phyloP scores from a whole-genome alignment of 2,113 vertebrate species.

The cattle (Bos taurus) region DNA sequence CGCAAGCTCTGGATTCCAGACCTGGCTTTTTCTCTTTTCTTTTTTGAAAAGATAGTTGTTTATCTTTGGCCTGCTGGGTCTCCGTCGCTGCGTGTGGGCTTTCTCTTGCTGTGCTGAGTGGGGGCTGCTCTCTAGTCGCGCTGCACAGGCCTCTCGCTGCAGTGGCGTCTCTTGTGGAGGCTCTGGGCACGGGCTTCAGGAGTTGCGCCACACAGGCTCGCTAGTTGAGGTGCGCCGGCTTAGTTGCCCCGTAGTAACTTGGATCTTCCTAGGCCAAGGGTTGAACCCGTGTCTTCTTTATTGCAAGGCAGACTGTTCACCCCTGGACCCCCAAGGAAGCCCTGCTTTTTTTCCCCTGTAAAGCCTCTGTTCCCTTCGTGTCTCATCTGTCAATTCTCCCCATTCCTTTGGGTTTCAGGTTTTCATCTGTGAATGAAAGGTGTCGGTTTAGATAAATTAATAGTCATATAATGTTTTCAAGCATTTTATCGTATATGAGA shows the following conservation, averaged over 20 bases:
- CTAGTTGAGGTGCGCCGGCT: accelerated
- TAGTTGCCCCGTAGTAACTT: not conserved
- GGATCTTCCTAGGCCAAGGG: not conserved
- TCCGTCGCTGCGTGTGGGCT: accelerated
- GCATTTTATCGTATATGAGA: not conserved
- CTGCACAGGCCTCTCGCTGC: accelerated
- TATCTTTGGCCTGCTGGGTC: not conserved
- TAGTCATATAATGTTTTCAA: not conserved
- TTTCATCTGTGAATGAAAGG: not conserved
- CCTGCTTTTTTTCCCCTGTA: not conserved
- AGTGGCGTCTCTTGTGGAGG: not conserved
- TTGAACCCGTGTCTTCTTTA: not conserved
- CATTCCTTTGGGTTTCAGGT: not conserved
- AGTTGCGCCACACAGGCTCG: not conserved
- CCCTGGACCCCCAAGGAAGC: not conserved
- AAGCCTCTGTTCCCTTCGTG: not conserved
- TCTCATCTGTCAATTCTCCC: not conserved
- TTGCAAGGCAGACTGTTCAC: not conserved
- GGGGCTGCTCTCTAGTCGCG: not conserved
- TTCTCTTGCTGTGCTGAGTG: not conserved
- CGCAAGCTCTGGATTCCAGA: not conserved
- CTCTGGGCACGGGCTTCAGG: not conserved
- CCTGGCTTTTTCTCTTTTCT: not conserved
- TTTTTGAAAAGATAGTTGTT: not conserved
- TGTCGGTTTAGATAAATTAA: not conserved